A percentile compares a stretch with the other conserved stretches of the same genome.
Evolutionary conservation across 2,113 vertebrate genomes (phyloP).

Genomic region (Recurvirostra avosetta): DNA sequence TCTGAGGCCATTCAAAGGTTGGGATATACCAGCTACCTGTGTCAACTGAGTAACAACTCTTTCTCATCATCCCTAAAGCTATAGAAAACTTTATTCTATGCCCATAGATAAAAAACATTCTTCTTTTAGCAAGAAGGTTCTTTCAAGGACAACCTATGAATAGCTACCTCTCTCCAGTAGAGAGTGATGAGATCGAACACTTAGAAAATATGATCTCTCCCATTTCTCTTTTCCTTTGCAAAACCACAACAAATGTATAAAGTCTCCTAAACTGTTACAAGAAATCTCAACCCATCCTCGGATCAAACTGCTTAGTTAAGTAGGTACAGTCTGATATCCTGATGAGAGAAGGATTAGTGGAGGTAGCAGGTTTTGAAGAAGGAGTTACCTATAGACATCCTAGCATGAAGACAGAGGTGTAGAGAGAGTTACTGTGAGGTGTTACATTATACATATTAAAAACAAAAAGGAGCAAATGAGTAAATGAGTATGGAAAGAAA

Average conservation of each 20-base stretch:
- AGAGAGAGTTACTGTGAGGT: background rate
- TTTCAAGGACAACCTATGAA: background rate
- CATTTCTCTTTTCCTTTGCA: background rate
- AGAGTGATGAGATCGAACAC: background rate
- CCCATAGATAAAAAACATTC: background rate
- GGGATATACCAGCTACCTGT: background rate
- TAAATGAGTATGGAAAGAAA: background rate
- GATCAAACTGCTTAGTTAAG: background rate
- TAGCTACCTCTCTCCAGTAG: background rate
- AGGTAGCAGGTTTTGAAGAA: background rate
- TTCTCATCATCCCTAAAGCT: background rate
- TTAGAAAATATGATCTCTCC: background rate
- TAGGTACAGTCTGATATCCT: background rate
- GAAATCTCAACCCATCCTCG: background rate
- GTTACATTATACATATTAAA: background rate
- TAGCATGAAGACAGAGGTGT: background rate
- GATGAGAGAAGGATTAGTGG: background rate
- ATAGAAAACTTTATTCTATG: background rate
- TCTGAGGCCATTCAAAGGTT: background rate
- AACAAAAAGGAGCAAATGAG: background rate
- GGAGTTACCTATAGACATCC: background rate
- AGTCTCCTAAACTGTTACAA: background rate
- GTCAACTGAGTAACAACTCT: background rate
- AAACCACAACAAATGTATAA: background rate
- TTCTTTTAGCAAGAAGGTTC: background rate